These are phyloP conservation scores for Prunella fulvescens DNA, from an alignment of 2,113 vertebrate genomes.

Conservation along the genomic window DNA sequence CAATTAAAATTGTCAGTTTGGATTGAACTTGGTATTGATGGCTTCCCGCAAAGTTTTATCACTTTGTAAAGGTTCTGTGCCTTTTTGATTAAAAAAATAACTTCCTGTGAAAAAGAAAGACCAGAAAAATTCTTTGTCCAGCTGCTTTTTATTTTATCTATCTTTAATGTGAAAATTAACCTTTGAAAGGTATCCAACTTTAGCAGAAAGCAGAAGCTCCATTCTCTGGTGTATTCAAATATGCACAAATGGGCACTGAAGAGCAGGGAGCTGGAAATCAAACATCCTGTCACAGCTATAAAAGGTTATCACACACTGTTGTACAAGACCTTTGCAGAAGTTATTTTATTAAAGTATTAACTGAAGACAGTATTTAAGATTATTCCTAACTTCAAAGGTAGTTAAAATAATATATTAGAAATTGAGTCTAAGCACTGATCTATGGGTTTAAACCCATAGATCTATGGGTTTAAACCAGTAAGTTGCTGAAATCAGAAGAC, in stretches of 20 bases:
- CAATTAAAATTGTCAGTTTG: background rate
- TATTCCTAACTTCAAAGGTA: background rate
- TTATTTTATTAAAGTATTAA: background rate
- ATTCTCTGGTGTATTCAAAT: background rate
- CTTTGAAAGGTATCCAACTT: background rate
- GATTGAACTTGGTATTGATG: background rate
- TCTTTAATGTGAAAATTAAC: background rate
- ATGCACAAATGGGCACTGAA: background rate
- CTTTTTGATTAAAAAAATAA: background rate
- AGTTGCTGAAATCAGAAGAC: background rate
- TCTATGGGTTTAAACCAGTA: background rate
- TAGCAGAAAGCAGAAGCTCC: background rate
- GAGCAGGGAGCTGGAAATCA: background rate
- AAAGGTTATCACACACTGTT: background rate
- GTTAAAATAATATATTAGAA: background rate
- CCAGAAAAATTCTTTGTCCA: background rate
- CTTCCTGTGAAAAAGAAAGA: background rate
- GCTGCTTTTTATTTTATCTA: constrained; percentile 32
- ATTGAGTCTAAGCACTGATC: background rate
- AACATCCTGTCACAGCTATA: background rate
- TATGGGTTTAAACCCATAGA: background rate
- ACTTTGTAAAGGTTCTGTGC: background rate
- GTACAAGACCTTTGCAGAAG: background rate
- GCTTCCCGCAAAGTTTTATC: background rate
- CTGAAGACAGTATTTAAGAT: background rate